Evolutionary conservation across 2,888 invertebrate species (phyloP), one percentile per base, ranked within the genome.

Genomic region (Platerodrilus igneus): DNA sequence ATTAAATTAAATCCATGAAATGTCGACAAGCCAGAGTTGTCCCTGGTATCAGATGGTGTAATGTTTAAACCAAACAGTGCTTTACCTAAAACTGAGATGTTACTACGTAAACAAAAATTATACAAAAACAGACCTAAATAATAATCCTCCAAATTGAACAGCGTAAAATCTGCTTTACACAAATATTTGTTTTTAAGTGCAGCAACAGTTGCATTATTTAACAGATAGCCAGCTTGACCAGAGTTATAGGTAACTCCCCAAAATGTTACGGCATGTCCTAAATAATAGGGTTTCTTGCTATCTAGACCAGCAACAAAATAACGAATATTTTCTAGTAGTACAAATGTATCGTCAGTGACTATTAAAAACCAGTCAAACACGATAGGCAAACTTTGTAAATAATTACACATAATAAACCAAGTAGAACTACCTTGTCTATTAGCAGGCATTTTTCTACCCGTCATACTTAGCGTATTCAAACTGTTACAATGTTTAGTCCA

Each of bases 171-270:
- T n/a, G 27, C 17, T 4, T 13, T 48, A 57, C 77, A 77, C 22
- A 65, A 62, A 17, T 66, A 56, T 39, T 59, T 64, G 6, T 60
- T 48, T n/a, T 66, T 55, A 13, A 77, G 53, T 23, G 61, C 60
- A 4, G 47, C 36, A 19, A 77, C 49, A 14, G 69, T 64, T n/a
- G 68, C 72, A 52, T 57, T 62, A 54, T 77, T 78, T 25, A 78
- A 58, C 37, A 73, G 72, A 56, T 74, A 77, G 16, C 77, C 77
- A 23, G 77, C 74, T 47, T 71, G 64, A 2, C 71, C 75, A 4
- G 68, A 62, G 57, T 78, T 78, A 44, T 76, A 78, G 13, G 64
- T 54, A 29, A 68, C 68, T 16, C 68, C 70, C 77, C 77, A 77
- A 50, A 76, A 69, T 35, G 62, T 60, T 10, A 74, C 67, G 6